Percentiles rank a stretch among this genome's conserved stretches.
Conservation (phyloP, 1,140 invertebrate genomes). For the Ladona fulva region DNA sequence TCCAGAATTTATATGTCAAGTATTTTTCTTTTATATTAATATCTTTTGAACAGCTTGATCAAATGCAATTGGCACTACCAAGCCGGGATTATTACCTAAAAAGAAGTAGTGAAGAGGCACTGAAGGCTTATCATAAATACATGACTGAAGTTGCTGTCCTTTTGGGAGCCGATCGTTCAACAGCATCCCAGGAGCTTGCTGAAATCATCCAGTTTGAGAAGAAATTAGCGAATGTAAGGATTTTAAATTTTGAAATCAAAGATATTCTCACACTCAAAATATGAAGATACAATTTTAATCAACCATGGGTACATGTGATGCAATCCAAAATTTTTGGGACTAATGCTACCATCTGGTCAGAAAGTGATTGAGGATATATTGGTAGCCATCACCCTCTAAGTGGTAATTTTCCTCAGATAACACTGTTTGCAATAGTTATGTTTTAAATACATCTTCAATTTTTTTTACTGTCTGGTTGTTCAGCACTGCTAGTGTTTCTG, state of each 20-base stretch:
- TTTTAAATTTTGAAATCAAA: slow-evolving; percentile 25
- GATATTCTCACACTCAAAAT: too few relatives aligned
- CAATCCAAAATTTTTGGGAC: too few relatives aligned
- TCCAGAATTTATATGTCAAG: background rate
- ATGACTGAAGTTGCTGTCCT: slow-evolving; percentile 67
- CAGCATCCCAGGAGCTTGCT: slow-evolving; percentile 52
- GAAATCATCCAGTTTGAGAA: slow-evolving; percentile 67
- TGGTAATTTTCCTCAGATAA: too few relatives aligned
- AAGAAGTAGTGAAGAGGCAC: slow-evolving; percentile 51
- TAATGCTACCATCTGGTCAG: too few relatives aligned
- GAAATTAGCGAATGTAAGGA: slow-evolving; percentile 61
- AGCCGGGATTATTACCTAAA: slow-evolving; percentile 70
- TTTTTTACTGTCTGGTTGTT: too few relatives aligned
- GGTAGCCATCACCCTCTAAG: too few relatives aligned
- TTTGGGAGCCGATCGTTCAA: slow-evolving; percentile 55
- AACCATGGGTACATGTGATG: too few relatives aligned
- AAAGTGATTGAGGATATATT: too few relatives aligned
- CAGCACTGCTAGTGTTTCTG: too few relatives aligned
- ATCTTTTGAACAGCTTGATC: slow-evolving; percentile 55
- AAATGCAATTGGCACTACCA: slow-evolving; percentile 67
- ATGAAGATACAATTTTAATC: too few relatives aligned
- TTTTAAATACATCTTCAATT: too few relatives aligned
- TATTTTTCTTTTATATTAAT: slow-evolving; percentile 8
- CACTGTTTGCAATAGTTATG: too few relatives aligned
- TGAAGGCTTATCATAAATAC: slow-evolving; percentile 64